A percentile compares a stretch with the other conserved stretches of the same genome.
These are phyloP conservation scores for Mylabris sibirica DNA, from an alignment of 2,888 invertebrate genomes.

Conservation along the genomic window DNA sequence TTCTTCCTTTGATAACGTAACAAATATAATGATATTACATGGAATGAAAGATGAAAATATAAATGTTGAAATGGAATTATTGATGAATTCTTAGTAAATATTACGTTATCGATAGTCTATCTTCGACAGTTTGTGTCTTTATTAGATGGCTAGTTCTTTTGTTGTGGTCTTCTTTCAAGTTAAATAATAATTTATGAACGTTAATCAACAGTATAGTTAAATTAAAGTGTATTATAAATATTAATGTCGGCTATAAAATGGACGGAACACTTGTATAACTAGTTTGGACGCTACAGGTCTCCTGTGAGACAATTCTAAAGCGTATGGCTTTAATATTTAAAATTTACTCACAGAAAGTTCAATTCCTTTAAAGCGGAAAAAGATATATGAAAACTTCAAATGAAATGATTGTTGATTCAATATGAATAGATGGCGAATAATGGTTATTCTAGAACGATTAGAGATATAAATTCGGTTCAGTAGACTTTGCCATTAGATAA, in stretches of 20 bases:
- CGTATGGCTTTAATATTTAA: not conserved
- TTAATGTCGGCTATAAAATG: not conserved
- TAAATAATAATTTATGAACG: not conserved
- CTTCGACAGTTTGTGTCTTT: too few relatives aligned
- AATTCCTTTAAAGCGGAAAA: not conserved
- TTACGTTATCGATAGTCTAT: too few relatives aligned
- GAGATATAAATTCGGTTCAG: not conserved
- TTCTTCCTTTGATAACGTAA: not conserved
- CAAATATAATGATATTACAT: not conserved
- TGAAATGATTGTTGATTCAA: too few relatives aligned
- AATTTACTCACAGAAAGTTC: too few relatives aligned
- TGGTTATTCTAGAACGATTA: not conserved
- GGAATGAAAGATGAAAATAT: not conserved
- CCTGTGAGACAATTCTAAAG: not conserved
- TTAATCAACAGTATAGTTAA: not conserved
- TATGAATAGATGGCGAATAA: not conserved
- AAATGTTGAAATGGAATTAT: too few relatives aligned
- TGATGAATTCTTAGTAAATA: too few relatives aligned
- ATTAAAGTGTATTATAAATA: constrained; percentile 1
- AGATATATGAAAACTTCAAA: too few relatives aligned
- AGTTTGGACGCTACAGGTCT: constrained; percentile 7
- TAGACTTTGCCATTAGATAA: not conserved
- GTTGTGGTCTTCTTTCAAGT: not conserved
- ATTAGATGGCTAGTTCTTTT: not conserved
- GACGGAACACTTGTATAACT: not conserved